Percentiles rank a stretch among this genome's conserved stretches.
Evolutionary conservation across 2,113 vertebrate species (phyloP).

Genomic region (Heterochromis multidens): DNA sequence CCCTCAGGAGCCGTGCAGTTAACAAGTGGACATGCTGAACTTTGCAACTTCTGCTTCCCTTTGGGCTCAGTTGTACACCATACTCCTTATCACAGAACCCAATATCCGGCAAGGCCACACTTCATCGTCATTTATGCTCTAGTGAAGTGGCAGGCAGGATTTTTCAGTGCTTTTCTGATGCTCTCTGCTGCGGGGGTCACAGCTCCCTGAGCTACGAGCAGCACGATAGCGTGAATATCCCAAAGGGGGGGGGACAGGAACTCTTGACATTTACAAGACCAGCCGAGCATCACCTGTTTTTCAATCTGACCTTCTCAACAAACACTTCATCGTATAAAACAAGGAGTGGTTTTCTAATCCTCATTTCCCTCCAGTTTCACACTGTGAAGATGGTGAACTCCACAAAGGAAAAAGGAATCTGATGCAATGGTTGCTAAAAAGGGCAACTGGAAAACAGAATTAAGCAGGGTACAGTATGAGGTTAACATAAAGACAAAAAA

Average conservation of each 20-base stretch:
- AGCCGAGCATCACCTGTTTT: not conserved
- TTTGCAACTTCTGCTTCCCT: constrained; percentile 6
- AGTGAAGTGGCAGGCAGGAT: not conserved
- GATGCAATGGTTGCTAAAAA: not conserved
- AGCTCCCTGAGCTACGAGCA: not conserved
- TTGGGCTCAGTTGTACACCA: not conserved
- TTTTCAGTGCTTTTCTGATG: not conserved
- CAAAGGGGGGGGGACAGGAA: not conserved
- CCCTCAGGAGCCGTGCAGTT: not conserved
- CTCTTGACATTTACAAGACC: constrained; percentile 41
- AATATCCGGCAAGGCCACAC: not conserved
- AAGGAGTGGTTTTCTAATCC: not conserved
- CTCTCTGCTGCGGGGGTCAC: not conserved
- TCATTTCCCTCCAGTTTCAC: not conserved
- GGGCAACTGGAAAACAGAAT: not conserved
- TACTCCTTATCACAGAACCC: constrained; percentile 23
- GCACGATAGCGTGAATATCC: not conserved
- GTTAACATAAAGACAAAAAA: not conserved
- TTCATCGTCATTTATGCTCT: not conserved
- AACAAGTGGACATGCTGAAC: constrained; percentile 32
- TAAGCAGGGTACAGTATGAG: not conserved
- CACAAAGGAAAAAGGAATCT: not conserved
- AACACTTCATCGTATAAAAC: not conserved
- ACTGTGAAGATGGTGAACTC: fast-evolving
- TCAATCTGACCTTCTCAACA: constrained; percentile 32